Conservation (phyloP, 2,113 vertebrate genomes). For the Cyanoramphus novaezelandiae region DNA sequence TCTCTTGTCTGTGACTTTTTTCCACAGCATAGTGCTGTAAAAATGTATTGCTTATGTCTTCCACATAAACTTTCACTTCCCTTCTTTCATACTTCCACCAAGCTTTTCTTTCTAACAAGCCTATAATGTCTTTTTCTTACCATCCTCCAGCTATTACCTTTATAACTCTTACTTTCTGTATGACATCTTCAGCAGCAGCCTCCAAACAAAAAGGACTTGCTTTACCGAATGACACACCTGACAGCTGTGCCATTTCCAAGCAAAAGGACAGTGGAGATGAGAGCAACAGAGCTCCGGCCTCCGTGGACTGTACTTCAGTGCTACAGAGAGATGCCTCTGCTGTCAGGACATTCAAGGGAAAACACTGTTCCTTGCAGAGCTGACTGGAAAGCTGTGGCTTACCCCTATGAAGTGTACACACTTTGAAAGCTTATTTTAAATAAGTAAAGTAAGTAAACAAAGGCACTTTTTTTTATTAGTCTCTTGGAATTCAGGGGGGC, state of each 20-base stretch:
- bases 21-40: neutral
- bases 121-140: neutral
- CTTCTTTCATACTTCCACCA: neutral
- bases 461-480: neutral
- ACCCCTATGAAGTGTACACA: neutral
- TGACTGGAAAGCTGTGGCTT: neutral
- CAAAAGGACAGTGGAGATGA: neutral
- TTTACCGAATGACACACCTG: neutral
- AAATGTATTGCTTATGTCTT: neutral
- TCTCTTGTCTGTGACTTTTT: neutral
- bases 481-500: neutral
- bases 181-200: neutral
- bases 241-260: neutral
- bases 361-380: neutral
- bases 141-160: neutral
- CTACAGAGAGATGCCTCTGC: neutral
- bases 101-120: neutral
- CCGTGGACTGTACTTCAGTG: neutral
- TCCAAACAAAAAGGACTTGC: neutral
- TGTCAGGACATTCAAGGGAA: neutral
- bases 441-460: neutral
- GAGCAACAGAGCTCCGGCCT: neutral
- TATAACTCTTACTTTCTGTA: neutral
- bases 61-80: neutral
- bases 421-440: neutral